Evolutionary conservation across 2,888 invertebrate species (phyloP), one percentile per base, ranked within the genome.

Genomic region (Eristalinus aeneus): DNA sequence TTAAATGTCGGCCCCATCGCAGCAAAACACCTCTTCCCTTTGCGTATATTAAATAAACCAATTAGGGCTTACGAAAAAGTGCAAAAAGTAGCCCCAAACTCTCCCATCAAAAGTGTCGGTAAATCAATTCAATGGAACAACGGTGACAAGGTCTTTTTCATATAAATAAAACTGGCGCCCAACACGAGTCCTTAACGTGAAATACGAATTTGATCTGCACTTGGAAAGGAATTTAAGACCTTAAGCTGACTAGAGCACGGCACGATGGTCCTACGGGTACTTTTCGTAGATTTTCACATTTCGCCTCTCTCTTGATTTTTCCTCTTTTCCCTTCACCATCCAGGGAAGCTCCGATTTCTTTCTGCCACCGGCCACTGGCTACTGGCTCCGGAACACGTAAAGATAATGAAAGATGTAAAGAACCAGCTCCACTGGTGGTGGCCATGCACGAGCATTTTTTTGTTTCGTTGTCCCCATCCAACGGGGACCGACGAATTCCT

Each of bases 401-500:
- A 16, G 58, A 54, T 58, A 69, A 69, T 69, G 68, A 65, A 65
- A 31, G 65, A 46, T 27, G 46, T 22, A 36, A 39, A 64, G 39
- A 23, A 39, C n/a, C 16, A 46, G 27, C 36, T 39, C 73, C 16
- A 34, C 34, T 34, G 34, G 9, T 34, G 34, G 8, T 46, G 46
- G 16, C 2, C 16, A 16, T 34, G 34, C 34, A 9, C 9, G 34
- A 34, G 34, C 8, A 9, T 6, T 46, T 46, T 6, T n/a, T 46
- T 46, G n/a, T 16, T n/a, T 39, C 39, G 6, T 6, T n/a, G 4
- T 16, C 12, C 0, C 6, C n/a, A 1, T 39, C n/a, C 16, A 16
- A 16, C n/a, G n/a, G n/a, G n/a, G n/a, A n/a, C n/a, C n/a, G n/a
- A n/a, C 16, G 46, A 46, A 76, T 53, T 72, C 72, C 46, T 61